Conservation (phyloP, 2,113 vertebrate genomes). For the Polypterus bichir region DNA sequence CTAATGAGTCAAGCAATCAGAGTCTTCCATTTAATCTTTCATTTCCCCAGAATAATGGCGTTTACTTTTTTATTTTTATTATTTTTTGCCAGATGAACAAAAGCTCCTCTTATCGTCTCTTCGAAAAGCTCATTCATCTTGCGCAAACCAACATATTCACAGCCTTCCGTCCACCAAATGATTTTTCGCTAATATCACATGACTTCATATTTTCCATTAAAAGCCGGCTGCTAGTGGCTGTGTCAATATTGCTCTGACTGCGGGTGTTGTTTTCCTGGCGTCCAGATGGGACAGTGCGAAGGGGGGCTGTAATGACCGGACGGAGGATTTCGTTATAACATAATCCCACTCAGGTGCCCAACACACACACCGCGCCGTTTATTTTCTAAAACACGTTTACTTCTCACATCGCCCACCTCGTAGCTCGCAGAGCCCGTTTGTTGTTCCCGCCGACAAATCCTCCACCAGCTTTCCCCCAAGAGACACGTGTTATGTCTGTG, state of each 20-base stretch:
- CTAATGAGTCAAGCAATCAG: too few relatives aligned
- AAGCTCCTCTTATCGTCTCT: not conserved
- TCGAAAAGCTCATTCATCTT: not conserved
- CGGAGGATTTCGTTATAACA: slow-evolving; percentile 27
- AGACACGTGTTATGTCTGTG: slow-evolving; percentile 43
- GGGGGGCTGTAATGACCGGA: slow-evolving; percentile 32
- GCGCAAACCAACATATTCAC: too few relatives aligned
- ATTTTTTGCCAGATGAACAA: too few relatives aligned
- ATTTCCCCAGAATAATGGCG: too few relatives aligned
- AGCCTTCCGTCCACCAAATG: too few relatives aligned
- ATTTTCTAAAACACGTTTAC: slow-evolving; percentile 44
- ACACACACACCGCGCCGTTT: slow-evolving; percentile 31
- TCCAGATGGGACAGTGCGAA: slow-evolving; percentile 29
- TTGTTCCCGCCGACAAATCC: slow-evolving; percentile 22
- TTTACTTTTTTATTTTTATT: too few relatives aligned
- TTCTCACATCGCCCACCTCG: slow-evolving; percentile 29
- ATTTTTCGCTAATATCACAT: too few relatives aligned
- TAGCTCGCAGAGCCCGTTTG: slow-evolving; percentile 39
- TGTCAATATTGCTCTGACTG: too few relatives aligned
- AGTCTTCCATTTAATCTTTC: too few relatives aligned
- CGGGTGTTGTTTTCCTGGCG: slow-evolving; percentile 16
- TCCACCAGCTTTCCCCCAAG: slow-evolving; percentile 28
- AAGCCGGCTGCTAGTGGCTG: too few relatives aligned
- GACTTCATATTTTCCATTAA: too few relatives aligned
- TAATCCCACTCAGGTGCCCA: slow-evolving; percentile 38